Evolutionary conservation across 1,140 invertebrate genomes (phyloP).

Genomic region (Drosophila yakuba): DNA sequence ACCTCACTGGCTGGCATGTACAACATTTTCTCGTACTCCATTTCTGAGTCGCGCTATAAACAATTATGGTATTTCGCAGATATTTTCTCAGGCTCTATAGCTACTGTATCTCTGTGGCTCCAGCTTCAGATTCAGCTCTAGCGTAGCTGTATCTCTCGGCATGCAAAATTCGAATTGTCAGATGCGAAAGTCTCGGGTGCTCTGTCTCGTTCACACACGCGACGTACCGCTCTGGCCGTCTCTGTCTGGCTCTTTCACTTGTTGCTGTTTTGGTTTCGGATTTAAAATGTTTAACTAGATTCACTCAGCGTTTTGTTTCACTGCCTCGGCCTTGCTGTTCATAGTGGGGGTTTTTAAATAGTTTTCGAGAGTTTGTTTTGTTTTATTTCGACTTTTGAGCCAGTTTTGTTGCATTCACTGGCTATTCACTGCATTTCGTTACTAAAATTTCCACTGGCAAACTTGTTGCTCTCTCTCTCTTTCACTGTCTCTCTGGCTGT

Average conservation of each 20-base stretch:
- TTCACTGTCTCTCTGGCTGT: conserved; percentile 33
- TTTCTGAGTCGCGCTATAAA: conserved; percentile 40
- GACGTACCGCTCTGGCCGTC: conserved; percentile 33
- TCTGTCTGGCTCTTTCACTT: conserved; percentile 59
- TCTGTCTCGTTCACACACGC: conserved; percentile 53
- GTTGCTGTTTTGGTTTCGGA: conserved; percentile 50
- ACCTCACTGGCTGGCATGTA: conserved; percentile 65
- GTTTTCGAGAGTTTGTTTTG: conserved; percentile 23
- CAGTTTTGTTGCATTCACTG: conserved; percentile 52
- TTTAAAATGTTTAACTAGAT: conserved; percentile 63
- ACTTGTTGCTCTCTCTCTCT: conserved; percentile 70
- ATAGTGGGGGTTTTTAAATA: conserved; percentile 44
- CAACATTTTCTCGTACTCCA: conserved; percentile 81
- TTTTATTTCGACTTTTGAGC: conserved; percentile 18
- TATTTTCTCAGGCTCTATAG: conserved; percentile 42
- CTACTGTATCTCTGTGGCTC: conserved; percentile 20
- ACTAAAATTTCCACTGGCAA: conserved; percentile 81
- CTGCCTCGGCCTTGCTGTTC: conserved; percentile 51
- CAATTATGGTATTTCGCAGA: conserved; percentile 22
- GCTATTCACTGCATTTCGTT: conserved; percentile 74
- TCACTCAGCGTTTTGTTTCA: conserved; percentile 39
- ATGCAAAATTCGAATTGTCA: conserved; percentile 60
- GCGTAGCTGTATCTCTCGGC: conserved; percentile 40
- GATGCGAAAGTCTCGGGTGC: conserved; percentile 63
- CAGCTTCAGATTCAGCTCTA: conserved; percentile 18